Base-by-base conservation (phyloP, 2,797 vertebrate genomes). In the Sphenopsis melanotis region DNA sequence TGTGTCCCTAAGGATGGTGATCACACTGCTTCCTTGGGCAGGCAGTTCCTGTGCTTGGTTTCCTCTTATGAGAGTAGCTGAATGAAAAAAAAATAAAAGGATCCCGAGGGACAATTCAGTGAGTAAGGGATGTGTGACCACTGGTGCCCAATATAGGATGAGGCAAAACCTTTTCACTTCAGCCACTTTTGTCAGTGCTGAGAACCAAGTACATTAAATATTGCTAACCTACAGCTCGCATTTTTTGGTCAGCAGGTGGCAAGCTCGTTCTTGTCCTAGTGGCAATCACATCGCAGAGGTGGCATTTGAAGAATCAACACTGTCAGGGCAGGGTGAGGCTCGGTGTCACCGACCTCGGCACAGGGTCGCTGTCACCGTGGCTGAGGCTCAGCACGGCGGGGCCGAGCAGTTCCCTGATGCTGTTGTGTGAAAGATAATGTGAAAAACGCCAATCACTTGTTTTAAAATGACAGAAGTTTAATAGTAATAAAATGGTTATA, bases 211-310 rank as follows among this genome's bases (percentile, higher is more conserved):
- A 8, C 4, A 19, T 24, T 49, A 42, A 71, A 56, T 78, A 36
- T 4, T 24, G 37, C 53, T 37, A 3, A 77, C 12, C 5, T 64
- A 17, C 36, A 47, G 29, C 50, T 57, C 7, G 2, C 16, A 10
- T 77, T 14, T 15, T 21, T 24, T 5, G 14, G 20, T 5, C 37
- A 37, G 34, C 24, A 36, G 65, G 47, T 24, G 53, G 50, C 10
- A 3, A 36, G 21, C 36, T 59, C 12, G 11, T 15, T 59, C 7
- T 6, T 21, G 26, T 2, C 15, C 29, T n/a, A 11, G 41, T 7
- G 2, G 17, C 44, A 32, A 30, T 11, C 22, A 0, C n/a, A 27
- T 11, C 2, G 0, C 24, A n/a, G 49, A 21, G 14, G 32, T 1
- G 32, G 59, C 22, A 11, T 37, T 69, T 15, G 3, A 7, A 63